phyloP scores from a whole-genome alignment of 2,113 vertebrate species.

The Heterocephalus glaber region DNA sequence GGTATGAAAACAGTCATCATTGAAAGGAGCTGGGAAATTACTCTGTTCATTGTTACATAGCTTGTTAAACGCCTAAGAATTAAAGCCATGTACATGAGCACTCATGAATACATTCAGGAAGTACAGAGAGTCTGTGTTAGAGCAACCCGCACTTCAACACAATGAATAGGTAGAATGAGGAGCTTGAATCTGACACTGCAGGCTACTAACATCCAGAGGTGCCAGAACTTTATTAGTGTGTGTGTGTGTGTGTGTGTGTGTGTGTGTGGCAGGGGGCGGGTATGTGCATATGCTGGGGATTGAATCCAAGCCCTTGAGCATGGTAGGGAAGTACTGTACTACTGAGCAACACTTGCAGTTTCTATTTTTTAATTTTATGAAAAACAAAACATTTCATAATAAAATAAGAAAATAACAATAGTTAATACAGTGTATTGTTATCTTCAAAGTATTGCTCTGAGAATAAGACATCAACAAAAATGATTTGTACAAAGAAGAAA shows the following conservation, averaged over 20 bases:
- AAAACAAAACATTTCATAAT: background rate
- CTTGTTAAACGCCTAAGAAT: conserved; percentile 24
- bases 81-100: background rate
- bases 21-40: conserved; percentile 9
- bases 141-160: conserved; percentile 33
- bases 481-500: background rate
- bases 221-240: background rate
- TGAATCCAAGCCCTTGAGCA: background rate
- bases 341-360: background rate
- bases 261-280: background rate
- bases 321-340: background rate
- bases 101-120: background rate
- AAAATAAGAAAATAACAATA: background rate
- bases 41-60: background rate
- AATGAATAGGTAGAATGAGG: background rate
- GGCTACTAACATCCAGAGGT: background rate
- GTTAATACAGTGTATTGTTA: background rate
- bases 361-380: background rate
- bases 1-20: background rate
- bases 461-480: background rate
- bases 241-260: background rate
- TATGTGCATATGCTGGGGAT: background rate
- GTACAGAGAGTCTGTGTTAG: background rate
- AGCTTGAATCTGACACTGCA: background rate
- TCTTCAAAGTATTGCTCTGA: background rate